These are phyloP conservation scores for Brachyalestes nurse DNA, from an alignment of 2,797 vertebrate species.

Conservation along the genomic window DNA sequence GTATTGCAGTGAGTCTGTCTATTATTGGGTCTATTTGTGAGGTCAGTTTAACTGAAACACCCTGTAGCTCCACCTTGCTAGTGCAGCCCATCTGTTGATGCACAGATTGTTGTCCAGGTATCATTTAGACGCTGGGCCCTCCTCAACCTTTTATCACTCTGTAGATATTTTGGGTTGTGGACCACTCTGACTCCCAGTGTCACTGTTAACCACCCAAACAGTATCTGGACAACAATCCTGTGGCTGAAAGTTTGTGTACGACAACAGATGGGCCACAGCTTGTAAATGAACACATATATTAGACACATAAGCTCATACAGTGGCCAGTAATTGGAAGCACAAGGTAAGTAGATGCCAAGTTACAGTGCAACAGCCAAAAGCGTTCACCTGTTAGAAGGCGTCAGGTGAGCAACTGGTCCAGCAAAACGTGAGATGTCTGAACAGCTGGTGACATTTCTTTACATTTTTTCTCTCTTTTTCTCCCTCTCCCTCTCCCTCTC, in stretches of 20 bases:
- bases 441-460: constrained; percentile 45
- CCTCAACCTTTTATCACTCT: neutral
- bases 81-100: neutral
- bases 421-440: constrained; percentile 22
- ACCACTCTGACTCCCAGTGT: neutral
- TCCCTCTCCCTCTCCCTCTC: neutral
- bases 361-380: neutral
- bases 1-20: neutral
- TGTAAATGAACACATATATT: neutral
- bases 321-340: neutral
- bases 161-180: neutral
- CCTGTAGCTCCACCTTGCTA: neutral
- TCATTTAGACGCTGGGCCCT: neutral
- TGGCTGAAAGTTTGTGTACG: neutral
- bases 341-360: neutral
- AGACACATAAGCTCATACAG: neutral
- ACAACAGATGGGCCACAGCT: neutral
- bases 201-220: neutral
- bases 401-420: constrained; percentile 30
- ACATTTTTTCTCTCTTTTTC: neutral
- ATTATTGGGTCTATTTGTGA: neutral
- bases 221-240: neutral
- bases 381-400: neutral
- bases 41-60: neutral
- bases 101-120: too few relatives aligned